Base-by-base conservation (phyloP, 2,797 vertebrate genomes). In the Crypturellus tataupa region DNA sequence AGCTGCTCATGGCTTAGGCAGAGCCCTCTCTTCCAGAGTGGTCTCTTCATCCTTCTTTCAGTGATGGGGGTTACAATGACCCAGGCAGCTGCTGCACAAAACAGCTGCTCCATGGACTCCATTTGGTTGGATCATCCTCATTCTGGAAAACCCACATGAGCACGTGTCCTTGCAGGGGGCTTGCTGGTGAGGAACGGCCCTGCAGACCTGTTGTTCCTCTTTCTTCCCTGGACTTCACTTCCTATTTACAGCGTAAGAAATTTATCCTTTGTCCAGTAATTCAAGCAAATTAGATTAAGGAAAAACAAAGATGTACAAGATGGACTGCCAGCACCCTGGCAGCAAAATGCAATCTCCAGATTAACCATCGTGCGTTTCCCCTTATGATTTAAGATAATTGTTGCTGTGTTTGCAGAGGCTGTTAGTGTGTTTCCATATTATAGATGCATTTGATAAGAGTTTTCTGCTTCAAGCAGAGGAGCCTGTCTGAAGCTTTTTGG, bases 251-350 rank as follows among this genome's bases (percentile, higher is more conserved):
- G 12, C 29, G 3, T 16, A 35, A 60, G 63, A 88, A 80, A 63
- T 3, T 0, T 31, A 67, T 70, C 24, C 7, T 2, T 62, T 89
- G 33, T 55, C 60, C 23, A 51, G 33, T 67, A 63, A 21, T 71
- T 79, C 60, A 90, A 51, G 55, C 17, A 93, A 84, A 91, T 73
- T 62, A 47, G 35, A 73, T 92, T 58, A 49, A 17, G 82, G 82
- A 11, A 9, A 35, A 53, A 49, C 73, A 68, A 62, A 40, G 24
- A 0, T 8, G 29, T 56, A 37, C 10, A 67, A 78, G 73, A 92
- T 64, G 47, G 47, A 24, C 72, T 77, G 80, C 40, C 21, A 81
- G 42, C 71, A 67, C 2, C 53, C 65, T 83, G 68, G 58, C 44
- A 91, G 47, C 58, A 82, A 95, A 93, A 91, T 53, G 18, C 29